Percentiles rank a stretch among this genome's conserved stretches.
phyloP scores from a whole-genome alignment of 2,113 vertebrate genomes.

The Brachyhypopomus occidentalis region DNA sequence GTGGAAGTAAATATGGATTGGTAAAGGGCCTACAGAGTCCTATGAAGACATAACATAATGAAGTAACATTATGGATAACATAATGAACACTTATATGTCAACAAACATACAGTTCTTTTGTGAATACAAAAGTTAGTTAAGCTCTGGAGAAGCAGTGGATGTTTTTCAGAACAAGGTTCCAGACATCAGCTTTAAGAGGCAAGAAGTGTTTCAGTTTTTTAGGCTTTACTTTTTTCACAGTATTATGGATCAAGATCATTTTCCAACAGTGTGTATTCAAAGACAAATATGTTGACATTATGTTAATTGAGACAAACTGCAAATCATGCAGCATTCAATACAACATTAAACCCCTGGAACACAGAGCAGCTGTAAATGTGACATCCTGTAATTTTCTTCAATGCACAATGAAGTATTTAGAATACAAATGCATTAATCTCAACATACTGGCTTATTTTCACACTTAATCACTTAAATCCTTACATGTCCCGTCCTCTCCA shows the following conservation, averaged over 20 bases:
- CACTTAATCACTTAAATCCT: background rate
- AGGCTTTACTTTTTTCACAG: conserved; percentile 12
- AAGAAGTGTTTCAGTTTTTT: background rate
- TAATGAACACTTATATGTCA: background rate
- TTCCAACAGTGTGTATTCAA: background rate
- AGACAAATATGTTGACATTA: background rate
- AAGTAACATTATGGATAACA: no score
- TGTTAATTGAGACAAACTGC: background rate
- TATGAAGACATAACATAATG: background rate
- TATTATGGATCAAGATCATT: background rate
- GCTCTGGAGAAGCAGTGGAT: no score
- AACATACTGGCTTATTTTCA: background rate
- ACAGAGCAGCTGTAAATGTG: background rate
- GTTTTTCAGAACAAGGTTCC: background rate
- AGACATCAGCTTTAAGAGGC: background rate
- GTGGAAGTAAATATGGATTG: background rate
- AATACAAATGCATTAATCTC: background rate
- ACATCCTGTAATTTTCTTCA: background rate
- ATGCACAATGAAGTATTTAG: background rate
- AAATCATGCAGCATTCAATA: background rate
- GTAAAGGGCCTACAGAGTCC: background rate
- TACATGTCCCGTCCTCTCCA: conserved; percentile 36
- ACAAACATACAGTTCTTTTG: background rate
- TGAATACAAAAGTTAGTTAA: background rate
- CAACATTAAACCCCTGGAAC: background rate